phyloP scores from a whole-genome alignment of 1,140 invertebrate genomes.

The Meloidogyne floridensis region DNA sequence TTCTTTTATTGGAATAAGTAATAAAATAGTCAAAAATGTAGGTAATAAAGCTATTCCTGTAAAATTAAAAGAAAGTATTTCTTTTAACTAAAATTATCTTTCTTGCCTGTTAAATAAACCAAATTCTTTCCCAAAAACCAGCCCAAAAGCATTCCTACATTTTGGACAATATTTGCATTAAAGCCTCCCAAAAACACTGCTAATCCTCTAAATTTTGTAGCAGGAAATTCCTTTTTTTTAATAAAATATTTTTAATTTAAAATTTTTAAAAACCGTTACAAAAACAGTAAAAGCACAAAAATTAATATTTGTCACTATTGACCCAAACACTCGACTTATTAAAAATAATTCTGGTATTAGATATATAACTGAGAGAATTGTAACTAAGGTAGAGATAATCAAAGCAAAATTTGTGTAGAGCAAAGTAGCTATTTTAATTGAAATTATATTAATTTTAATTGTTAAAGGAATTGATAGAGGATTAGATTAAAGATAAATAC shows the following conservation, averaged over 20 bases:
- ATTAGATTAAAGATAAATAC: too few relatives aligned
- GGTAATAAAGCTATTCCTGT: too few relatives aligned
- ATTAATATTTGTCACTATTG: not conserved
- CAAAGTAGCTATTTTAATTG: conserved; percentile 32
- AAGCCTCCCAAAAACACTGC: too few relatives aligned
- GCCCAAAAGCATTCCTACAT: too few relatives aligned
- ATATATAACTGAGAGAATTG: conserved; percentile 27
- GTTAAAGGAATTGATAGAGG: not conserved
- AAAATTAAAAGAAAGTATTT: too few relatives aligned
- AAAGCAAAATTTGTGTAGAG: conserved; percentile 40
- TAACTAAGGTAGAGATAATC: conserved; percentile 23
- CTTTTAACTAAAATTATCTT: too few relatives aligned
- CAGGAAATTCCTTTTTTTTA: not conserved
- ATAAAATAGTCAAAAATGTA: too few relatives aligned
- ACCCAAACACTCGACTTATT: conserved; percentile 44
- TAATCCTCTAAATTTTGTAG: too few relatives aligned
- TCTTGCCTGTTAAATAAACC: too few relatives aligned
- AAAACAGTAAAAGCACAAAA: conserved; percentile 24
- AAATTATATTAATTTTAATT: not conserved
- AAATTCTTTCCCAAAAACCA: too few relatives aligned
- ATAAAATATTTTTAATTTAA: not conserved
- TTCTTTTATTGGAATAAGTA: too few relatives aligned
- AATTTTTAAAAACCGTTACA: not conserved
- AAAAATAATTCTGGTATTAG: conserved; percentile 49
- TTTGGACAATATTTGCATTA: too few relatives aligned